A percentile compares a stretch with the other conserved stretches of the same genome.
Conservation (phyloP, 2,113 vertebrate species). For the Tachysurus fulvidraco region DNA sequence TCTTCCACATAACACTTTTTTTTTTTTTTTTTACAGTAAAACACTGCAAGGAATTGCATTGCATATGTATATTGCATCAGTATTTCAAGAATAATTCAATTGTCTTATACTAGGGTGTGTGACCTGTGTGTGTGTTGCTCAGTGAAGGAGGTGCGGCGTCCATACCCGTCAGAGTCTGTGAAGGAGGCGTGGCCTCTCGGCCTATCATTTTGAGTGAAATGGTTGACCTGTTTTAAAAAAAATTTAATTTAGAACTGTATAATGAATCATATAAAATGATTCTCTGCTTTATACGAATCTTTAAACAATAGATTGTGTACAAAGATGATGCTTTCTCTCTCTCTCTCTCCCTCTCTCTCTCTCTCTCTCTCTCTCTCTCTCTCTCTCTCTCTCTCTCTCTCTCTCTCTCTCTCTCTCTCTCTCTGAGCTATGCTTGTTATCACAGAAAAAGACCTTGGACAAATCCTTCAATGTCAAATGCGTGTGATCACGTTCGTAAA, state of each 20-base stretch:
- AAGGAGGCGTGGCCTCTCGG: background rate
- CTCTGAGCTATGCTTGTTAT: slow-evolving; percentile 32
- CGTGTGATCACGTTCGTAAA: slow-evolving; percentile 48
- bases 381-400: background rate
- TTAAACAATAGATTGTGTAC: background rate
- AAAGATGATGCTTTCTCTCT: too few species aligned
- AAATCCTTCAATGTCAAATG: slow-evolving; percentile 49
- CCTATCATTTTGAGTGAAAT: background rate
- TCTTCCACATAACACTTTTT: background rate
- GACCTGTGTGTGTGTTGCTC: background rate
- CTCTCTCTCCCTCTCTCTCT: background rate
- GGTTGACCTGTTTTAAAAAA: background rate
- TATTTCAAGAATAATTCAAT: background rate
- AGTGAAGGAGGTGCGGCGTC: background rate
- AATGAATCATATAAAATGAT: background rate
- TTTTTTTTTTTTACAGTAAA: background rate
- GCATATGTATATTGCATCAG: background rate
- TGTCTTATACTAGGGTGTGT: background rate
- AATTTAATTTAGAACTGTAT: background rate
- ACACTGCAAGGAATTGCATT: background rate
- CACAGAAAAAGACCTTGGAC: slow-evolving; percentile 49
- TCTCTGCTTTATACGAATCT: background rate
- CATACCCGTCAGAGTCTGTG: background rate
- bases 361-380: background rate
- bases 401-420: background rate